Evolutionary conservation across 2,797 vertebrate species (phyloP), one percentile per base, ranked within the genome.

Genomic region (Oryzias sinensis): DNA sequence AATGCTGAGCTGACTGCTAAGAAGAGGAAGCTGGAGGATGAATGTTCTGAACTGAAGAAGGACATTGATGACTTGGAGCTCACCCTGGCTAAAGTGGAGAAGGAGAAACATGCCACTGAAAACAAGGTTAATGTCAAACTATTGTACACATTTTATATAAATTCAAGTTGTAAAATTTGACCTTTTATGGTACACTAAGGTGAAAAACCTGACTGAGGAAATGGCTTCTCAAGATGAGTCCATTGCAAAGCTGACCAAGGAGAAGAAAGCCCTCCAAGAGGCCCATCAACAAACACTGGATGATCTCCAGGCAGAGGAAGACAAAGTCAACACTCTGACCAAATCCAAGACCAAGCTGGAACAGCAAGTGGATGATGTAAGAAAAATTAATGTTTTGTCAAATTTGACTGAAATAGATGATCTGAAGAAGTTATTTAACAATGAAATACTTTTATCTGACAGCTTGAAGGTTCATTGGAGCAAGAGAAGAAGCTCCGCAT

Each of bases 201-300:
- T 94, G 60, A 95, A 95, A 90, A 95, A 93, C 71, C 79, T 95
- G 65, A 93, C 91, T 49, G 94, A 94, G 81, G 94, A 97, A 82
- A 92, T 93, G 89, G 84, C 92, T 1, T 79, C 92, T 65, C 91
- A 94, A 61, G 93, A 93, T 86, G 93, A 97, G 40, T 43, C 87
- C 0, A 91, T 95, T 74, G 90, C 77, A 68, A 94, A 93, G 77
- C 80, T 95, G 15, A 90, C 88, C 0, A 95, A 93, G 68, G 93
- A 93, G 79, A 93, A 92, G 72, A 93, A 93, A 65, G 62, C 62
- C 20, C 20, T 64, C 42, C 62, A 64, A 50, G 62, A 64, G 41
- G 53, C 53, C 16, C 61, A 64, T 51, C 61, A 64, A 22, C 62
- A 65, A 75, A 92, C 88, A 54, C 89, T 95, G 56, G 93, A 93